Conservation (phyloP, 2,113 vertebrate genomes). For the Elanoides forficatus region DNA sequence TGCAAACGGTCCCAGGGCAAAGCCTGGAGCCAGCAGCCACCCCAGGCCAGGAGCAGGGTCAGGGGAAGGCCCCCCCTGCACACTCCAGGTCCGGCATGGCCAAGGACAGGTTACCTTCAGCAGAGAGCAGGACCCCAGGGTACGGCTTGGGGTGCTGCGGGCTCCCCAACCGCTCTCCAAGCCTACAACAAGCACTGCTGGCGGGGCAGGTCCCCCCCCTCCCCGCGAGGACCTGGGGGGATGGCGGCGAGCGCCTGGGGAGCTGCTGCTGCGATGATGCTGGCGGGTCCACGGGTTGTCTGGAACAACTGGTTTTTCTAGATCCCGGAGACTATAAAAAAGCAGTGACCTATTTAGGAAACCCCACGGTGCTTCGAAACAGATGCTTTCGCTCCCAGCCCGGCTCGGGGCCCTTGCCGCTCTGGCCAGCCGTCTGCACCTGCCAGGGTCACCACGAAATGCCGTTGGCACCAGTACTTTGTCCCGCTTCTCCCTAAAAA, state of each 20-base stretch:
- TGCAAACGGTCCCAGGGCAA: not conserved
- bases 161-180: fast-evolving
- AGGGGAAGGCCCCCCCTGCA: not conserved
- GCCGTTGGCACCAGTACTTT: fast-evolving
- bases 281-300: not conserved
- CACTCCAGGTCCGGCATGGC: fast-evolving
- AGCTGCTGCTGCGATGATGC: not conserved
- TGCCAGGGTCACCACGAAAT: not conserved
- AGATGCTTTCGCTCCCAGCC: not conserved
- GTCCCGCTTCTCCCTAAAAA: not conserved
- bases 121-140: not conserved
- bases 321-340: constrained; percentile 42
- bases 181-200: not conserved
- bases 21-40: not conserved
- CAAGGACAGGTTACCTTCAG: not conserved
- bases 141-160: fast-evolving
- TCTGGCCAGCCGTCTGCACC: not conserved
- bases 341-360: constrained; percentile 55
- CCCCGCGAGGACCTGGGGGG: fast-evolving
- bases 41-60: too few relatives aligned
- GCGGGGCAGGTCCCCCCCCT: not conserved
- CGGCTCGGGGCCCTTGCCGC: fast-evolving
- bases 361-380: not conserved
- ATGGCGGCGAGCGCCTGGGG: fast-evolving
- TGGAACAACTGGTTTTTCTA: constrained; percentile 51